These are phyloP conservation scores for Bambusicola thoracicus DNA, from an alignment of 2,113 vertebrate species.

Conservation along the genomic window DNA sequence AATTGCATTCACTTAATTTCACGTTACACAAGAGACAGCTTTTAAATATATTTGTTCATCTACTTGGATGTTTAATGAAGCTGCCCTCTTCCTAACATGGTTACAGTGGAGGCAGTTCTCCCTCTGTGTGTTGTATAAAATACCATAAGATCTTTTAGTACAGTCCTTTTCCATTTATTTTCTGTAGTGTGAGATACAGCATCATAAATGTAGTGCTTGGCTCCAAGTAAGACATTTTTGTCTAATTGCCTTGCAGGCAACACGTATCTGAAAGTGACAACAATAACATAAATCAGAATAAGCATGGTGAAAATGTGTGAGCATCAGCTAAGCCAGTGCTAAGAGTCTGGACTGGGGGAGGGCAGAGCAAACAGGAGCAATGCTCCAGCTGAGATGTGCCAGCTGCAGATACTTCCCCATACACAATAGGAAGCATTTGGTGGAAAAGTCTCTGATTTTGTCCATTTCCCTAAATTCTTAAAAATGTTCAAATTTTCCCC, in stretches of 20 bases:
- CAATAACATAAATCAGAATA: not conserved
- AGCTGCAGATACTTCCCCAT: no score
- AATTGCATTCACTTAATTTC: not conserved
- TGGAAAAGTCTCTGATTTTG: not conserved
- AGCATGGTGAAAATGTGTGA: not conserved
- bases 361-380: not conserved
- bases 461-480: not conserved
- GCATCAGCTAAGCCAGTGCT: not conserved
- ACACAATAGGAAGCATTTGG: not conserved
- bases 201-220: not conserved
- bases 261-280: not conserved
- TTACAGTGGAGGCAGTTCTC: constrained; percentile 29
- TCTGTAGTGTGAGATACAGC: not conserved
- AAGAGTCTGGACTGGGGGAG: not conserved
- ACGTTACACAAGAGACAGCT: not conserved
- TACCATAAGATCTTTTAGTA: not conserved
- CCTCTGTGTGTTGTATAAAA: not conserved
- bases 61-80: constrained; percentile 53
- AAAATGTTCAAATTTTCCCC: not conserved
- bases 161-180: not conserved
- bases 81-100: constrained; percentile 1
- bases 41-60: constrained; percentile 38
- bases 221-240: not conserved
- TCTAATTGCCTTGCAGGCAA: not conserved
- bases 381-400: not conserved